These are phyloP conservation scores for Chaenodraco wilsoni DNA, from an alignment of 2,797 vertebrate genomes.

Conservation along the genomic window DNA sequence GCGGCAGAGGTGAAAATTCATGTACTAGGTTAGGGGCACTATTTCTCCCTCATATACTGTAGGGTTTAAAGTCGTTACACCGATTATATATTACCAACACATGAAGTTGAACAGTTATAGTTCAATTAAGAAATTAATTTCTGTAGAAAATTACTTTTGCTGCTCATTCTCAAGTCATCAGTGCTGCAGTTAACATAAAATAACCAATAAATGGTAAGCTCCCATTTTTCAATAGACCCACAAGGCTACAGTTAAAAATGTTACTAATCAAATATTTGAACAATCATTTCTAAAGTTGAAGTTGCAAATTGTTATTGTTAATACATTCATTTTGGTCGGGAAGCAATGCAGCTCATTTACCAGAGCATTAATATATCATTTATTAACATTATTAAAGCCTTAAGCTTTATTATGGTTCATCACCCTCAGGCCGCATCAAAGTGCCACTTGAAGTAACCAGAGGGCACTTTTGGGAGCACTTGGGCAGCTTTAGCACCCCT, in stretches of 20 bases:
- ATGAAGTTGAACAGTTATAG: not conserved
- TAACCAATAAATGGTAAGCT: not conserved
- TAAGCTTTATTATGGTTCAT: not conserved
- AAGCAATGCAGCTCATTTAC: no score
- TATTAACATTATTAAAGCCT: not conserved
- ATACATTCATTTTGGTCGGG: no score
- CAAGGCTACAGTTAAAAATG: not conserved
- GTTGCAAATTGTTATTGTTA: no score
- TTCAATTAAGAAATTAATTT: not conserved
- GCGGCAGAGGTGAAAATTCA: not conserved
- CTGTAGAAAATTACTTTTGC: not conserved
- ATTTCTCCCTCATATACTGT: not conserved
- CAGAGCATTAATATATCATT: not conserved
- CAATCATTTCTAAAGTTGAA: not conserved
- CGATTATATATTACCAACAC: not conserved
- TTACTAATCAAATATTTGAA: not conserved
- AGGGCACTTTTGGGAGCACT: conserved; percentile 30
- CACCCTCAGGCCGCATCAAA: conserved; percentile 14
- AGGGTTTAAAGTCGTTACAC: not conserved
- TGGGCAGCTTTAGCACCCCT: conserved; percentile 5
- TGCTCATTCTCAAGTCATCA: not conserved
- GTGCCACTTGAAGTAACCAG: conserved; percentile 30
- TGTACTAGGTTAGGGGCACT: not conserved
- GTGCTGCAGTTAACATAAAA: not conserved
- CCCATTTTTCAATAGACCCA: not conserved